These are phyloP conservation scores for Cyprinodon tularosa DNA, from an alignment of 2,113 vertebrate species.

Conservation along the genomic window DNA sequence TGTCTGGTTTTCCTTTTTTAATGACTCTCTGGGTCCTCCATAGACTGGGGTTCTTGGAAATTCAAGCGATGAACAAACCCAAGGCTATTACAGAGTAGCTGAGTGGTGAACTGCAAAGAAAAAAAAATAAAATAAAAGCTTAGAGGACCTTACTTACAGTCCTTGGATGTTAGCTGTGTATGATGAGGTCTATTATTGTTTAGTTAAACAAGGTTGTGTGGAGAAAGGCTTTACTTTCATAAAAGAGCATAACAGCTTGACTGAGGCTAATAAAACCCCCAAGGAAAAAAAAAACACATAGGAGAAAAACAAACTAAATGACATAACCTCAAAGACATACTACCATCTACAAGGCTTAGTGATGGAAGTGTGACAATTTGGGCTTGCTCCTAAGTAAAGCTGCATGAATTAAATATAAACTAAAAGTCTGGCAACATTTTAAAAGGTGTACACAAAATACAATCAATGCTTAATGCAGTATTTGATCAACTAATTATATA, in stretches of 20 bases:
- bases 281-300: not conserved
- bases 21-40: too few relatives aligned
- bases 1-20: too few relatives aligned
- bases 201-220: not conserved
- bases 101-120: not conserved
- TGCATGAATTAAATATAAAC: not conserved
- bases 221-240: not conserved
- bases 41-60: too few relatives aligned
- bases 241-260: not conserved
- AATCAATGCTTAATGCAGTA: too few relatives aligned
- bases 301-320: not conserved
- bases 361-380: not conserved
- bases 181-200: not conserved
- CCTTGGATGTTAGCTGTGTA: not conserved
- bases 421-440: too few relatives aligned
- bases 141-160: not conserved
- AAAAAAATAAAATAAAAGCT: not conserved
- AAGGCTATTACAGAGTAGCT: not conserved
- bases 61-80: not conserved
- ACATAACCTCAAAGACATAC: not conserved
- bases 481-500: too few relatives aligned
- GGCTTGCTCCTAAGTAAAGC: not conserved
- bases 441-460: not conserved
- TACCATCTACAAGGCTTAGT: too few relatives aligned
- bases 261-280: not conserved